These are phyloP conservation scores for Calameuta idolon DNA, from an alignment of 2,888 invertebrate species.

Conservation along the genomic window DNA sequence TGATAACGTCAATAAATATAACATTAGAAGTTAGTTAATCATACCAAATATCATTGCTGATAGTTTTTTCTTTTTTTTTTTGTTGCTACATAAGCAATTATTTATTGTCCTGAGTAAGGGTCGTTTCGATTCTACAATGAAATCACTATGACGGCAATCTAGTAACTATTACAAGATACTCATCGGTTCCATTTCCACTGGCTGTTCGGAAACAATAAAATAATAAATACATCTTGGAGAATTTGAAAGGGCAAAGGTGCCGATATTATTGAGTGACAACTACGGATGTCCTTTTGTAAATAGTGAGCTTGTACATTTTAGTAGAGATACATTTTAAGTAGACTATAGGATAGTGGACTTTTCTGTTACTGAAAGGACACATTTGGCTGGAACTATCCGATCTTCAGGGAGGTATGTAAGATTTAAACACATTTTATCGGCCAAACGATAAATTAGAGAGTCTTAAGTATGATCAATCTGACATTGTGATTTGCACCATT, in stretches of 20 bases:
- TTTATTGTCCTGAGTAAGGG: neutral
- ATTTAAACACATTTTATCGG: conserved; percentile 20
- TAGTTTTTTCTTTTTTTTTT: neutral
- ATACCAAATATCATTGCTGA: neutral
- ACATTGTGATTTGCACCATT: neutral
- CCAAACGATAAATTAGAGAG: conserved; percentile 14
- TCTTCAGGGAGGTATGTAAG: conserved; percentile 11
- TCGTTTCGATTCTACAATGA: neutral
- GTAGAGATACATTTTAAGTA: neutral
- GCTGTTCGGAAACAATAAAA: conserved; percentile 24
- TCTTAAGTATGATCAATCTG: neutral
- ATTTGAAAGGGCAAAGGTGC: conserved; percentile 29
- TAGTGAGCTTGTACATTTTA: neutral
- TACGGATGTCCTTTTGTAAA: conserved; percentile 1
- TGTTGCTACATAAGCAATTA: neutral
- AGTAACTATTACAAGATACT: neutral
- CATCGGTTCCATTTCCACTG: conserved; percentile 3
- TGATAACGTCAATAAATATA: neutral
- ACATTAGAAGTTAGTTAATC: neutral
- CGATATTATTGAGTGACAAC: conserved; percentile 12
- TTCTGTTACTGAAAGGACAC: neutral
- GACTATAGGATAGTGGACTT: neutral
- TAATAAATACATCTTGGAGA: conserved; percentile 29
- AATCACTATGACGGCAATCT: neutral
- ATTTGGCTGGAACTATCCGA: neutral